Base-by-base conservation (phyloP, 2,888 invertebrate species). In the Pterobdella sp. region DNA sequence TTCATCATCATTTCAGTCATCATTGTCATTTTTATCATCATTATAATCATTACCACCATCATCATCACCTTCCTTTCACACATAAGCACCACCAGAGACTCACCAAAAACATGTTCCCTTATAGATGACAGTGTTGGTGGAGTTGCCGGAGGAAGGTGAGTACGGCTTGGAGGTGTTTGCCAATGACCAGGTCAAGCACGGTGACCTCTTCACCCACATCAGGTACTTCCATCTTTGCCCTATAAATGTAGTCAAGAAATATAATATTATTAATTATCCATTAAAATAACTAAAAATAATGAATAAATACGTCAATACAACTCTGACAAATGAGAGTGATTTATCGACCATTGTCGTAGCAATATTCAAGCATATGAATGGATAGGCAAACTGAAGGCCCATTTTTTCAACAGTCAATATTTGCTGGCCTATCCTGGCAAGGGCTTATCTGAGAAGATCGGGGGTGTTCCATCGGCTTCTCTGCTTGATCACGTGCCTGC, bases 161-260 rank as follows among this genome's bases (percentile, higher is more conserved):
- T 84, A 83, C 74, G 83, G 83, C 35, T 78, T 84, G 72, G 83
- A 84, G 77, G 78, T 84, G 52, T 84, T 83, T 73, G 83, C 83
- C 64, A 84, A 84, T 74, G 83, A 84, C 73, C 83, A 83, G 0
- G 79, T 78, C 37, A 81, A 80, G 73, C 83, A 84, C 75, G 84
- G 78, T 0, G 79, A 79, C 75, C 78, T 78, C 64, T 79, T 78
- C 76, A 79, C 79, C 14, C 79, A 79, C 75, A 78, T 79, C 75
- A 78, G 78, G 74, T 56, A 22, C 10, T 26, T 18, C 18, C 42
- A 42, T 42, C 42, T n/a, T n/a, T n/a, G n/a, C n/a, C n/a, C n/a
- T n/a, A n/a, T n/a, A n/a, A n/a, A n/a, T n/a, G n/a, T n/a, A n/a
- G n/a, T n/a, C n/a, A n/a, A n/a, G n/a, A n/a, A n/a, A n/a, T n/a